Evolutionary conservation across 2,113 vertebrate genomes (phyloP), one percentile per base, ranked within the genome.

Genomic region (Scophthalmus maximus): DNA sequence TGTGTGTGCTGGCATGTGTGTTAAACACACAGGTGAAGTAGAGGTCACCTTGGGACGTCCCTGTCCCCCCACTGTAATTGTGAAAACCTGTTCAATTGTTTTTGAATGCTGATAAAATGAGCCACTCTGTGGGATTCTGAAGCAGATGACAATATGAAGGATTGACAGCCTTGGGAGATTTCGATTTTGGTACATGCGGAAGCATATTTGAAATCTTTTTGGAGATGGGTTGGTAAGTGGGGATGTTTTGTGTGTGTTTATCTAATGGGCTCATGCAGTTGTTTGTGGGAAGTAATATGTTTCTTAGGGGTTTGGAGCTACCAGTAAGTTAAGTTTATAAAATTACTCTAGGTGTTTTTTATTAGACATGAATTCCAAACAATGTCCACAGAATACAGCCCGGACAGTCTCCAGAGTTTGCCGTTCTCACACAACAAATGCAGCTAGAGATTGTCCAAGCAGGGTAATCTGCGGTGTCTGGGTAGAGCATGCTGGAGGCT

Each of bases 61-160:
- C 65, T 60, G 63, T 89, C 68, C 47, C 71, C 26, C 75, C 36
- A 52, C 67, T 49, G 11, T 57, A 53, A 30, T 25, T 58, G 55
- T 51, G 46, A 79, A 84, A 87, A 60, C 49, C 49, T 49, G 60
- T 73, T 57, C 84, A 88, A 89, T 85, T 88, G 68, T 46, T 9
- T 27, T 73, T 60, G 75, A 88, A 63, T 67, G 81, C 55, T 30
- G 73, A 86, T 88, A 57, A 84, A 75, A 58, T 44, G 10, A 49
- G 27, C 40, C 50, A 77, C 74, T 88, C 76, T n/a, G 32, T 65
- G 74, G 75, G 77, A 67, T 38, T 79, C 25, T 38, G 38, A 72
- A 30, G 49, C 10, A 71, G 50, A 84, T 60, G 40, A 59, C 51
- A 50, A 47, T 30, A 26, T 32, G 12, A 34, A 73, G 30, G 26